Evolutionary conservation across 2,888 invertebrate species (phyloP).

Genomic region (Hetaerina titia): DNA sequence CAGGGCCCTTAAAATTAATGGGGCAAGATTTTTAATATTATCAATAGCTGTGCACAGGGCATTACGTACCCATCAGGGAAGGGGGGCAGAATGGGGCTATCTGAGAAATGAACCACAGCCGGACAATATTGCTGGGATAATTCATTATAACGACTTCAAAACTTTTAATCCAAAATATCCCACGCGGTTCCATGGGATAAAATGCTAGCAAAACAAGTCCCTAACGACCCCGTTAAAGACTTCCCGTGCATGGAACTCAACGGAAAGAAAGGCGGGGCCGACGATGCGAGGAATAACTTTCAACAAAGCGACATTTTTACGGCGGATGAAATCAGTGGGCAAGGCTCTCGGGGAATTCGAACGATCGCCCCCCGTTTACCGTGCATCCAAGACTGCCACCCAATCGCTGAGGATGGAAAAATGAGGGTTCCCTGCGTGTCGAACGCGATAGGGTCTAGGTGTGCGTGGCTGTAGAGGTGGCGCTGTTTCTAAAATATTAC

Average conservation of each 20-base stretch:
- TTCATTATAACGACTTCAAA: no score
- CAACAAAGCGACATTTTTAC: not conserved
- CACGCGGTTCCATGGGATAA: no score
- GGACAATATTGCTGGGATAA: no score
- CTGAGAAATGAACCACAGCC: no score
- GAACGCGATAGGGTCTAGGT: not conserved
- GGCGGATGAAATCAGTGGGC: not conserved
- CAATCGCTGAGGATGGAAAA: not conserved
- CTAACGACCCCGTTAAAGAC: not conserved
- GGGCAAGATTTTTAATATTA: no score
- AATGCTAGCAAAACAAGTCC: no score
- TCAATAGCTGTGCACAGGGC: no score
- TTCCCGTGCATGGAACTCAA: not conserved
- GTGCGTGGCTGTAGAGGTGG: not conserved
- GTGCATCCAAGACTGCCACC: not conserved
- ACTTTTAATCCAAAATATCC: no score
- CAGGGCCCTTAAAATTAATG: no score
- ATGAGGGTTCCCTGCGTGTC: not conserved
- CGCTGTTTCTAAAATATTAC: not conserved
- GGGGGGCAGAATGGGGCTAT: no score
- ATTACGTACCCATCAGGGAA: no score
- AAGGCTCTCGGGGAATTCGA: not conserved
- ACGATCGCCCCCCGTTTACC: not conserved
- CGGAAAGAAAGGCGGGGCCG: not conserved
- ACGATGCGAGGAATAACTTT: slow-evolving; percentile 2